Conservation (phyloP, 2,113 vertebrate genomes). For the Empidonax alnorum region DNA sequence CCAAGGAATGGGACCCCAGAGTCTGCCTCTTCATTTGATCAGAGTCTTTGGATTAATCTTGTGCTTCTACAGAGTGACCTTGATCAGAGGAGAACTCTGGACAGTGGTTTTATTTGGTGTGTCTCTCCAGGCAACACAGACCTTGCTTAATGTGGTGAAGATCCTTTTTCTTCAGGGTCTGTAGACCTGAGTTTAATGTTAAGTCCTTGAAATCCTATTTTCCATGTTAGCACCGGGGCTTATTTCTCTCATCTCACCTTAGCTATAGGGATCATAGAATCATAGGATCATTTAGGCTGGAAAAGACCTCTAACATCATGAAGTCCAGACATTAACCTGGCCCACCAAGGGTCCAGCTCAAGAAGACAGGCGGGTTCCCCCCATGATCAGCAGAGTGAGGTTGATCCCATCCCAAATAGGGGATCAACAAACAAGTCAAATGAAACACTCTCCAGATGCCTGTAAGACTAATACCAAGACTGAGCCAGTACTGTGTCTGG, state of each 20-base stretch:
- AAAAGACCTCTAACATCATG: neutral
- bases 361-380: neutral
- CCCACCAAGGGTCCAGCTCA: neutral
- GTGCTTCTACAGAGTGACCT: neutral
- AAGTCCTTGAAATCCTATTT: neutral
- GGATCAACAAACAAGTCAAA: neutral
- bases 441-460: neutral
- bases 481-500: neutral
- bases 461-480: neutral
- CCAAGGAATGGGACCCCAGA: neutral
- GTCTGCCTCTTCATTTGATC: neutral
- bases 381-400: fast-evolving
- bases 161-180: neutral
- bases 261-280: neutral
- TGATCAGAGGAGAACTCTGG: neutral
- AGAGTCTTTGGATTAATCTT: neutral
- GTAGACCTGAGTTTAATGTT: neutral
- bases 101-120: neutral
- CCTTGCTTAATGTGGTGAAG: neutral
- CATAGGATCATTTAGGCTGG: neutral
- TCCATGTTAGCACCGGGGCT: neutral
- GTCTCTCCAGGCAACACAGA: neutral
- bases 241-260: neutral
- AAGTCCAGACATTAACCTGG: neutral
- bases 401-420: neutral